A percentile compares a stretch with the other conserved stretches of the same genome.
These are phyloP conservation scores for Elachura formosa DNA, from an alignment of 2,113 vertebrate genomes.

Conservation along the genomic window DNA sequence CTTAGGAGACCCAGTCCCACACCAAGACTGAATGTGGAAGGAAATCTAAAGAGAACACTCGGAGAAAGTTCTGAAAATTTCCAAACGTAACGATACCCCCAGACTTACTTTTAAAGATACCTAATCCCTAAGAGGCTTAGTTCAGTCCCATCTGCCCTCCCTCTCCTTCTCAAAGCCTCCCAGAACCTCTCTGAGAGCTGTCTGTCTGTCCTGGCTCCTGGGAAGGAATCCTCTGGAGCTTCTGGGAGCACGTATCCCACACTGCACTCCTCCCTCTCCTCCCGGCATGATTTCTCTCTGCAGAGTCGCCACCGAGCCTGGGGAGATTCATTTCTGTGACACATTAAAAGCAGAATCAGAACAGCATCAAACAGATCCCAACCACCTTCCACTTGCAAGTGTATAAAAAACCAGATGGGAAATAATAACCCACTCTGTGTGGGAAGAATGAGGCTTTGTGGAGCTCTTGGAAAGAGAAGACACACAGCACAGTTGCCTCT, in stretches of 20 bases:
- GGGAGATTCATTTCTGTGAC: neutral
- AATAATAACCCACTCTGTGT: neutral
- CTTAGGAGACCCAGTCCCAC: no score
- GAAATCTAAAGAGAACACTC: neutral
- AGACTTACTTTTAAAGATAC: neutral
- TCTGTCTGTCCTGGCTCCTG: neutral
- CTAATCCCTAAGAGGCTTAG: slow-evolving; percentile 27
- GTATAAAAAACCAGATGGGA: neutral
- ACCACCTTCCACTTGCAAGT: neutral
- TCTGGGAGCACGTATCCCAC: accelerated
- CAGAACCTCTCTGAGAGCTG: neutral
- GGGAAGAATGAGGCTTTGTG: neutral
- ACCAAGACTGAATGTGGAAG: neutral
- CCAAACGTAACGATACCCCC: accelerated
- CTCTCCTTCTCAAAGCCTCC: neutral
- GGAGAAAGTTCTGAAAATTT: neutral
- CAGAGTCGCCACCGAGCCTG: neutral
- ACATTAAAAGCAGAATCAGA: neutral
- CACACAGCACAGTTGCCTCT: neutral
- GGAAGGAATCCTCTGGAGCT: neutral
- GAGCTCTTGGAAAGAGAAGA: neutral
- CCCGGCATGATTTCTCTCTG: neutral
- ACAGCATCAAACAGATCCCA: neutral
- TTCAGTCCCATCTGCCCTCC: neutral
- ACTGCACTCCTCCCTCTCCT: neutral